Evolutionary conservation across 2,113 vertebrate genomes (phyloP), one percentile per base, ranked within the genome.

Genomic region (Clinocottus analis): DNA sequence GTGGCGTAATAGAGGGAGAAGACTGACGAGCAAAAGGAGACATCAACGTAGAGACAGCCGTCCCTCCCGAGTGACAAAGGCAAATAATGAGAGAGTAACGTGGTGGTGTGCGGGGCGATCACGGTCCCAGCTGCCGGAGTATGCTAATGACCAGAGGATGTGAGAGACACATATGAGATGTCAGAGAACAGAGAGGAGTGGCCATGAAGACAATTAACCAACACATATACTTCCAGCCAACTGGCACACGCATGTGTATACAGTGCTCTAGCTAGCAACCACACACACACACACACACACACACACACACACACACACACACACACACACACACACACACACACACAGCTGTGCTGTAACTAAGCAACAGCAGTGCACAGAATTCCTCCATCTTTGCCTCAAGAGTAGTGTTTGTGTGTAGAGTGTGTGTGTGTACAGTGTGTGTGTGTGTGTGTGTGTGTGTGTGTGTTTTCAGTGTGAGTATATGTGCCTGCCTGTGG

Each of bases 311-410:
- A 31, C 31, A 31, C 56, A 80, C 65, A 85, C 75, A 37, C 72
- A 68, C 72, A 61, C 62, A 47, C 3, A 16, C 49, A 66, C 39
- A 41, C 56, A 80, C 65, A 85, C 75, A 37, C 80, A 87, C n/a
- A 55, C 69, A 62, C 29, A 68, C 41, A 89, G 75, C 79, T 59
- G 82, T 59, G 76, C 47, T 59, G 92, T 93, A 91, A 87, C 92
- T 85, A 92, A 80, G 93, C 91, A 93, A 94, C 92, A 79, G 82
- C 58, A 56, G 33, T 13, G 69, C 71, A 71, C 33, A 79, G 83
- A 84, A 90, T 89, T 90, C 86, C 88, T 86, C 86, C 81, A 90
- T 87, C 84, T 89, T 84, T 87, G 79, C 77, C 79, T 82, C 56
- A 1, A 37, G 69, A 81, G 62, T 12, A 43, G 60, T 3, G 47